Conservation (phyloP, 1,140 invertebrate genomes). For the Apolygus lucorum region DNA sequence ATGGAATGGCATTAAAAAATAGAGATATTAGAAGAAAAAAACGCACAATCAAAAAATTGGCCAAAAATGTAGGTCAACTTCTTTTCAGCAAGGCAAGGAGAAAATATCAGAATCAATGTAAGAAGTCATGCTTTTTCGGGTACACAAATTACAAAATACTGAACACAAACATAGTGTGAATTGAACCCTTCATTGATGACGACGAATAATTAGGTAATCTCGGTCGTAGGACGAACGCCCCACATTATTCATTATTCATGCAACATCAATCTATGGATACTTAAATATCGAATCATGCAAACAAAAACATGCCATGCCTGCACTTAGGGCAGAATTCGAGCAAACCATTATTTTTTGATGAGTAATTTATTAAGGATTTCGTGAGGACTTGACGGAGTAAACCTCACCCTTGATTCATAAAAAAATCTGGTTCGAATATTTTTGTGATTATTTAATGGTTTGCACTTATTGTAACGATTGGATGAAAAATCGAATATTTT, state of each 20-base stretch:
- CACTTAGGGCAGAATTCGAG: neutral
- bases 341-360: too few relatives aligned
- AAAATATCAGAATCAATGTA: constrained; percentile 30
- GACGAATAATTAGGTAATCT: too few relatives aligned
- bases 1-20: constrained; percentile 32
- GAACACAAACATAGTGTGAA: too few relatives aligned
- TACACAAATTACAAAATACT: neutral
- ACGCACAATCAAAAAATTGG: constrained; percentile 56
- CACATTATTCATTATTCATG: constrained; percentile 17
- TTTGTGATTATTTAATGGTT: constrained; percentile 3
- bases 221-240: too few relatives aligned
- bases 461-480: neutral
- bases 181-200: too few relatives aligned
- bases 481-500: too few relatives aligned
- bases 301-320: constrained; percentile 10
- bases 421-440: too few relatives aligned
- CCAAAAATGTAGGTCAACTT: constrained; percentile 86
- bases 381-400: too few relatives aligned
- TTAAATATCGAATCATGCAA: constrained; percentile 33
- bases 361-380: too few relatives aligned
- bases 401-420: too few relatives aligned
- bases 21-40: constrained; percentile 41
- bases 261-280: constrained; percentile 31
- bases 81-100: constrained; percentile 58
- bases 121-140: constrained; percentile 21